phyloP scores from a whole-genome alignment of 1,140 invertebrate genomes.

The Nephila pilipes region DNA sequence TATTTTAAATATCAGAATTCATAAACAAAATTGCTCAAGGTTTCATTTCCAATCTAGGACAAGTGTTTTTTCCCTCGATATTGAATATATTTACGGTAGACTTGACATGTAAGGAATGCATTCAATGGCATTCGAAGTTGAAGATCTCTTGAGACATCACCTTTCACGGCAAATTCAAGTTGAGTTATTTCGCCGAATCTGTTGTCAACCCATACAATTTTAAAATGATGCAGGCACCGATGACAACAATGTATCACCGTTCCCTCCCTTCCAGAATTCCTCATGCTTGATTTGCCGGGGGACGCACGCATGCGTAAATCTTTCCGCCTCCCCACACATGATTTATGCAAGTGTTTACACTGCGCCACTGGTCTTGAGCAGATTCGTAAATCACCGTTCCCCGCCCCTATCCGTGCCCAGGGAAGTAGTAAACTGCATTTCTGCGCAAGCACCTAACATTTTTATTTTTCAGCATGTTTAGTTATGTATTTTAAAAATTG shows the following conservation, averaged over 20 bases:
- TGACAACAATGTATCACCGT: background rate
- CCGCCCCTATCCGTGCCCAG: background rate
- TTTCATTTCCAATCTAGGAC: too few relatives aligned
- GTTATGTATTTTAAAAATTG: too few relatives aligned
- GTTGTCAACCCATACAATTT: background rate
- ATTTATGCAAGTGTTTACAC: conserved; percentile 13
- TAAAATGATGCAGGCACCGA: background rate
- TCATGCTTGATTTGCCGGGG: background rate
- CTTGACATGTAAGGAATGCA: too few relatives aligned
- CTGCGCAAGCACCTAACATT: background rate
- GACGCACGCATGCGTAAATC: conserved; percentile 16
- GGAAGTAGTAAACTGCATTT: background rate
- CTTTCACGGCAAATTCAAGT: background rate
- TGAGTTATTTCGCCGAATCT: background rate
- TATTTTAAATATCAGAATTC: too few relatives aligned
- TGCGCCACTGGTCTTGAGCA: conserved; percentile 4
- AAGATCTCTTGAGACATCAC: background rate
- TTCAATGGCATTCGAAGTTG: too few relatives aligned
- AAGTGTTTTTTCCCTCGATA: too few relatives aligned
- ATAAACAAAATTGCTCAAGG: too few relatives aligned
- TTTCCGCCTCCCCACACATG: background rate
- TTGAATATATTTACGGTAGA: too few relatives aligned
- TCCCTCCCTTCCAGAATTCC: background rate
- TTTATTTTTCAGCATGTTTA: too few relatives aligned
- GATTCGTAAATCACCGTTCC: conserved; percentile 5